These are phyloP conservation scores for Manis javanica DNA, from an alignment of 2,797 vertebrate genomes.

Conservation along the genomic window DNA sequence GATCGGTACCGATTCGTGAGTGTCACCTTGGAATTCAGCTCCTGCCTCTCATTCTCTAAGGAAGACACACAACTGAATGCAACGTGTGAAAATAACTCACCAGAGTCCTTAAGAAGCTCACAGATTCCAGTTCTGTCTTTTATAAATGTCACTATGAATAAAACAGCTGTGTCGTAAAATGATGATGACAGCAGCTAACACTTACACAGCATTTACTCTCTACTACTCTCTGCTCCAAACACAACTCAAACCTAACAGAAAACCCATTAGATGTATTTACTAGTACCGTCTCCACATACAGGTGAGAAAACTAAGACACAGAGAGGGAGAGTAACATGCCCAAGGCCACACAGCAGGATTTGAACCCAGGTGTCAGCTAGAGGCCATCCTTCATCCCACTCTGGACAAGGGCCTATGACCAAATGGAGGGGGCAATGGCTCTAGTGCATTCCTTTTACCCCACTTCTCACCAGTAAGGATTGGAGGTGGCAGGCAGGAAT, in stretches of 20 bases:
- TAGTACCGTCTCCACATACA: not conserved
- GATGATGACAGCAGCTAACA: not conserved
- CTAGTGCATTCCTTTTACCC: no score
- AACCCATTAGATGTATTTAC: accelerated
- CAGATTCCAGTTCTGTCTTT: not conserved
- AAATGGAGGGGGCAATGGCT: not conserved
- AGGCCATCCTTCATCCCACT: no score
- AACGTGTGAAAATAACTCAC: not conserved
- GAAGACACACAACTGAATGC: not conserved
- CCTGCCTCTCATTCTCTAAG: not conserved
- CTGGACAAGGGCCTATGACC: not conserved
- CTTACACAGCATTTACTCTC: not conserved
- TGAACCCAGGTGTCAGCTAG: not conserved
- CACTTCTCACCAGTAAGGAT: not conserved
- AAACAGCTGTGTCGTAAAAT: not conserved
- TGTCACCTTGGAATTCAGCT: not conserved
- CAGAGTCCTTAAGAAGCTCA: not conserved
- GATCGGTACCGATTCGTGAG: no score
- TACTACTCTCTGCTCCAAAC: not conserved
- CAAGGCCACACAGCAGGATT: not conserved
- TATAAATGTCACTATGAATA: not conserved
- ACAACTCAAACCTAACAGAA: not conserved
- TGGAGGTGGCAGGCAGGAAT: not conserved
- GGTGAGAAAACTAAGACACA: not conserved
- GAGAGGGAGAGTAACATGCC: not conserved